Base-by-base conservation (phyloP, 2,888 invertebrate genomes). In the Monochamus alternatus region DNA sequence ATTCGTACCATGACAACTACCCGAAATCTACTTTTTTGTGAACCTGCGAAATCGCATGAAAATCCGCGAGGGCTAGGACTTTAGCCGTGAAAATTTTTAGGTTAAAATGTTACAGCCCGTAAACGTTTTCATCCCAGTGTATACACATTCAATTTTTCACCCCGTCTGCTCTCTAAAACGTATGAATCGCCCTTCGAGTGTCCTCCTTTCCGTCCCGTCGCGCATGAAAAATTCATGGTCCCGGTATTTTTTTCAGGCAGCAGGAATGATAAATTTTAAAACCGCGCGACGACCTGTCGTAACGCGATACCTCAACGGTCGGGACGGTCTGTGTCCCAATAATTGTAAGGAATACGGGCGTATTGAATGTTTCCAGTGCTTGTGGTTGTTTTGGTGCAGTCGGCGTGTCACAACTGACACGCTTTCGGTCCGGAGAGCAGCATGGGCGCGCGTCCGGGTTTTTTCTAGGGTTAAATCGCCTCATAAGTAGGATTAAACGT, bases 271-370 rank as follows among this genome's bases (percentile, higher is more conserved):
- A 68, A 68, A 68, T 69, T 69, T 69, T 47, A 59, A 60, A 69
- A 60, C 69, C 69, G 44, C 69, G 43, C 44, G 44, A 59, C 69
- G 59, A 69, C 69, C 60, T 69, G 69, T 60, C 69, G 68, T 68
- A 68, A 69, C 59, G 14, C 44, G 59, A 69, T 69, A 69, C 60
- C 59, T 69, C 69, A 60, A 69, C 47, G 47, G 69, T 30, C 60
- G 59, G 44, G 73, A 67, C 67, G 60, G 73, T 73, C 73, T 67
- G 73, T 60, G 62, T 62, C 59, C 60, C 60, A 59, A 59, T 73
- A 67, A 73, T 59, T 73, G 73, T 67, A 73, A 73, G 51, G 60
- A 64, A 74, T 74, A 74, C 58, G 69, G 74, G 63, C 51, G 51
- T 74, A 74, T 74, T 69, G 69, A 67, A 69, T 74, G 55, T 69